A percentile compares a stretch with the other conserved stretches of the same genome.
Conservation (phyloP, 2,797 vertebrate genomes). For the Heterohyrax brucei region DNA sequence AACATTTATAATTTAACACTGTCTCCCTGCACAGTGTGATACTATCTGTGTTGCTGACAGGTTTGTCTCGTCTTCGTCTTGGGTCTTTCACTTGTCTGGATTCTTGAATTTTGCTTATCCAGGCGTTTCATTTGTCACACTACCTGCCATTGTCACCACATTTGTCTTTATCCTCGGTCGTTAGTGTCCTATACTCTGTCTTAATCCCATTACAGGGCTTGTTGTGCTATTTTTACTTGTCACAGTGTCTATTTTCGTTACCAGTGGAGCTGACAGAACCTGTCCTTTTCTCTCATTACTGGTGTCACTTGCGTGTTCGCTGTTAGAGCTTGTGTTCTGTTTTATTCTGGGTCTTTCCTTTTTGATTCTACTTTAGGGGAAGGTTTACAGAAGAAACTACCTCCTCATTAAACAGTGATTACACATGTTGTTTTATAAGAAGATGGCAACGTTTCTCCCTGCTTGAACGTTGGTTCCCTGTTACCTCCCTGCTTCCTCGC, state of each 20-base stretch:
- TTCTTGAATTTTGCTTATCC: constrained; percentile 81
- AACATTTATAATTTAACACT: constrained; percentile 88
- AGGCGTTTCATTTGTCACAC: constrained; percentile 82
- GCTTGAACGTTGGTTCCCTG: too few relatives aligned
- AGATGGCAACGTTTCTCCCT: too few relatives aligned
- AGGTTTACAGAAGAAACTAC: too few relatives aligned
- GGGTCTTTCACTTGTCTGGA: constrained; percentile 79
- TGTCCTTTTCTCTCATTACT: constrained; percentile 51
- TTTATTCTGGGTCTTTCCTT: background rate
- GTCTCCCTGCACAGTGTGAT: constrained; percentile 79
- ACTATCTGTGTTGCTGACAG: constrained; percentile 82
- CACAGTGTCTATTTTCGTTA: constrained; percentile 59
- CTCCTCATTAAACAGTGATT: too few relatives aligned
- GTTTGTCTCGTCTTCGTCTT: constrained; percentile 86
- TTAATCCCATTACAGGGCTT: constrained; percentile 68
- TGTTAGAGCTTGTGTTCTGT: constrained; percentile 52
- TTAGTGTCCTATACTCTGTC: constrained; percentile 68
- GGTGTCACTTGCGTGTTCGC: constrained; percentile 61
- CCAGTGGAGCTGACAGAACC: constrained; percentile 71
- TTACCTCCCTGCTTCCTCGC: too few relatives aligned
- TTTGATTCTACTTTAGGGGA: too few relatives aligned
- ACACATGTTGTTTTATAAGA: too few relatives aligned
- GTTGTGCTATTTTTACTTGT: constrained; percentile 80
- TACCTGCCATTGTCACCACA: constrained; percentile 60
- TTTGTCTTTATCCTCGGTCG: constrained; percentile 80